Evolutionary conservation across 1,140 invertebrate genomes (phyloP), one percentile per base, ranked within the genome.

Genomic region (Lepidurus apus): DNA sequence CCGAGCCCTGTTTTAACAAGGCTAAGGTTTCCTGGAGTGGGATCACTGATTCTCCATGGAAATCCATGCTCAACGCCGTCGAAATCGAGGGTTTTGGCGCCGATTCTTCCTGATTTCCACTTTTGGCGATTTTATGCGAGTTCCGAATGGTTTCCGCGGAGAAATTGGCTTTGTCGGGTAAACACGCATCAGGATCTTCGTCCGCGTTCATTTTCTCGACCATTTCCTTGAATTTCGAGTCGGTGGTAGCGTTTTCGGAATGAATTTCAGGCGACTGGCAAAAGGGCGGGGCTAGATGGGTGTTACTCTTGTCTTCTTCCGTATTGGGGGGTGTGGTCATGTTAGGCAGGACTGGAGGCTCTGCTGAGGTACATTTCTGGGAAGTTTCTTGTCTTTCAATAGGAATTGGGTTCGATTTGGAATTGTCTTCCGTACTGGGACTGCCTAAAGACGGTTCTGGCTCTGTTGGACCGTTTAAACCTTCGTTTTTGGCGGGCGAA

Each of bases 401-500:
- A 65, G 7, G 53, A 11, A 65, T 8, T 7, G 21, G 53, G 53
- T 65, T 65, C 17, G 53, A 65, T 65, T 65, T 65, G 6, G 53
- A 65, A 21, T 65, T 65, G 0, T 65, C 53, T 7, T 65, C 53
- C 7, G 53, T 13, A 17, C 9, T 65, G 13, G 13, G 6, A 17
- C 53, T 65, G 8, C 53, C 53, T 1, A 21, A 21, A 65, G 8
- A 65, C 6, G 53, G 53, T 21, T 65, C 53, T 13, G 13, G 53
- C 53, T 65, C 53, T 13, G 13, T 65, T n/a, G 53, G 53, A n/a
- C n/a, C 53, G 21, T 65, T 65, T 65, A 65, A 21, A 17, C 53
- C 53, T 65, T 65, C 53, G 53, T 65, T 65, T 65, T 65, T 65
- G 45, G 45, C 17, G 53, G 53, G 53, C 9, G 53, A 65, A 65